phyloP scores from a whole-genome alignment of 1,140 invertebrate species.

The Wasmannia auropunctata region DNA sequence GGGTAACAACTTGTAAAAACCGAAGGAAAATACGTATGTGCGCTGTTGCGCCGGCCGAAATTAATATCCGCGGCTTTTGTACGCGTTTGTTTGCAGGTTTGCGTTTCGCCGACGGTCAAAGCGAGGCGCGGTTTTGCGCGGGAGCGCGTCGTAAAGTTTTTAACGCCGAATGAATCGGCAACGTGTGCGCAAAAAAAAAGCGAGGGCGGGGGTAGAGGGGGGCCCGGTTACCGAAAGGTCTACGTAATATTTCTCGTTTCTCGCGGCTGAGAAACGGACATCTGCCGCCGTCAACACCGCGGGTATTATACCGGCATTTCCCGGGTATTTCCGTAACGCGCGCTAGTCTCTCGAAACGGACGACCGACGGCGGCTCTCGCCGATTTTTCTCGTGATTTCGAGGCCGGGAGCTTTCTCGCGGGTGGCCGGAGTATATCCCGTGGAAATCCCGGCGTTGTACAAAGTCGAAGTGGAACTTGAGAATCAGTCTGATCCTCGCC shows the following conservation, averaged over 20 bases:
- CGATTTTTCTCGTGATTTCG: conserved; percentile 54
- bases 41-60: neutral
- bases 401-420: conserved; percentile 26
- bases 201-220: no score
- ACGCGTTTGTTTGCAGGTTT: conserved; percentile 33
- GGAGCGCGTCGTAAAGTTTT: conserved; percentile 36
- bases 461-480: conserved; percentile 61
- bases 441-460: conserved; percentile 62
- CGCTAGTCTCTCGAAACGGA: neutral
- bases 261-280: neutral
- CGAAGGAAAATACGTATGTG: conserved; percentile 2
- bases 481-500: conserved; percentile 68
- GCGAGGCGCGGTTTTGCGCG: conserved; percentile 9
- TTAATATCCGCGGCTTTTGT: conserved; percentile 55
- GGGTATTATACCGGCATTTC: neutral
- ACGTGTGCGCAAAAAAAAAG: no score
- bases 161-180: conserved; percentile 32
- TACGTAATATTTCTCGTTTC: neutral
- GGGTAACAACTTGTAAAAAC: conserved; percentile 36
- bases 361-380: neutral
- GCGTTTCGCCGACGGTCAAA: conserved; percentile 25
- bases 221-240: no score
- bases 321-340: neutral
- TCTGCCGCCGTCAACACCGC: neutral
- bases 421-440: conserved; percentile 52